These are phyloP conservation scores for Andrena flavipes DNA, from an alignment of 2,888 invertebrate genomes.

Conservation along the genomic window DNA sequence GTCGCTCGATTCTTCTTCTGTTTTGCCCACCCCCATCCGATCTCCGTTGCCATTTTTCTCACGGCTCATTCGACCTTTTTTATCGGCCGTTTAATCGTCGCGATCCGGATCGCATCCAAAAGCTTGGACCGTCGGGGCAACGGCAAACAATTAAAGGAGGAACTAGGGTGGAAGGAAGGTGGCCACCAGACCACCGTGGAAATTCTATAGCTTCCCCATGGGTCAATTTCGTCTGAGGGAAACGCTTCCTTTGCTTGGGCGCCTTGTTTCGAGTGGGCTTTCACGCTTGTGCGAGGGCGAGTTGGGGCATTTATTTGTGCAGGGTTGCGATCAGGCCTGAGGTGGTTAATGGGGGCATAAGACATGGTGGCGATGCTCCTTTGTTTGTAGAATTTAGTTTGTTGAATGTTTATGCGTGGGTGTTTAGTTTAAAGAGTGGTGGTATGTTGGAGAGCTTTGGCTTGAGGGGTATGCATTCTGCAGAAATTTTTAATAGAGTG, in stretches of 20 bases:
- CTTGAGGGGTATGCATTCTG: too few species aligned
- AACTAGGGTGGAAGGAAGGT: background rate
- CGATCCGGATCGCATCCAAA: constrained; percentile 36
- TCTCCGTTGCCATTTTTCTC: constrained; percentile 1
- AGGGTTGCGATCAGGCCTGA: constrained; percentile 1
- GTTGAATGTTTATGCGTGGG: too few species aligned
- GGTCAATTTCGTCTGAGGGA: background rate
- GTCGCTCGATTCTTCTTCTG: constrained; percentile 39
- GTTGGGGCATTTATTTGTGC: constrained; percentile 1
- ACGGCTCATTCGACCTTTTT: constrained; percentile 7
- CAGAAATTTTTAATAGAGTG: too few species aligned
- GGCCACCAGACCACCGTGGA: background rate
- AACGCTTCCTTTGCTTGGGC: constrained; percentile 6
- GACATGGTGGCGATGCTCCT: too few species aligned
- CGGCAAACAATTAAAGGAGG: constrained; percentile 34
- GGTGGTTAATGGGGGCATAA: constrained; percentile 4
- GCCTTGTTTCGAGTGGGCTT: background rate
- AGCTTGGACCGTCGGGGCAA: background rate
- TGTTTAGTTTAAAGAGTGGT: too few species aligned
- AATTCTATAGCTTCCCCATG: constrained; percentile 5
- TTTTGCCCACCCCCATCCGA: background rate
- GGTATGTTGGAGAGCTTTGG: too few species aligned
- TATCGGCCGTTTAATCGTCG: constrained; percentile 48
- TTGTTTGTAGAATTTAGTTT: too few species aligned
- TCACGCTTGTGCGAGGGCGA: background rate